Conservation (phyloP, 2,888 invertebrate genomes). For the Malacosoma neustria region DNA sequence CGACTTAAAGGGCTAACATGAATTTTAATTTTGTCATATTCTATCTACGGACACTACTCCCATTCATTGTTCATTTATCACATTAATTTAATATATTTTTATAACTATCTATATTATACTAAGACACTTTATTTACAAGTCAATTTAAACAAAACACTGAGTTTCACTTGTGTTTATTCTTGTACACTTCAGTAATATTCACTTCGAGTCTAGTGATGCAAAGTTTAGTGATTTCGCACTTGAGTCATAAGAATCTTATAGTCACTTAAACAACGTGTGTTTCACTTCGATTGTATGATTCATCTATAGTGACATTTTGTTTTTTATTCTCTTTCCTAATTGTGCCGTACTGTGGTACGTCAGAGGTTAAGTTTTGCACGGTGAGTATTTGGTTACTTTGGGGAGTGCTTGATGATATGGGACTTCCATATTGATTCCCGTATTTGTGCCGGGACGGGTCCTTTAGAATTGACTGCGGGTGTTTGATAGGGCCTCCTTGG, state of each 20-base stretch:
- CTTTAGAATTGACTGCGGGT: constrained; percentile 77
- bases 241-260: neutral
- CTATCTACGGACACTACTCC: constrained; percentile 11
- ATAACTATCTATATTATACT: constrained; percentile 11
- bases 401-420: constrained; percentile 56
- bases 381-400: constrained; percentile 74
- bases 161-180: too few relatives aligned
- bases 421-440: constrained; percentile 67
- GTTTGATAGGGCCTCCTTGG: constrained; percentile 60
- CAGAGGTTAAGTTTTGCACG: constrained; percentile 70
- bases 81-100: constrained; percentile 11
- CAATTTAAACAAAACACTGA: neutral
- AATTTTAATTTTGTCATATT: constrained; percentile 5
- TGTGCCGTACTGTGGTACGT: constrained; percentile 70
- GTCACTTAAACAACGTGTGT: constrained; percentile 51
- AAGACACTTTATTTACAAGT: neutral
- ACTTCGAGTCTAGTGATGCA: too few relatives aligned
- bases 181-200: neutral
- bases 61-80: constrained; percentile 8
- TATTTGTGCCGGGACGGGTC: constrained; percentile 77
- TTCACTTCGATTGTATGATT: constrained; percentile 58
- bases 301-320: constrained; percentile 69
- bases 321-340: constrained; percentile 67
- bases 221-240: neutral
- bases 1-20: neutral